phyloP scores from a whole-genome alignment of 2,797 vertebrate genomes.

The Emys orbicularis region DNA sequence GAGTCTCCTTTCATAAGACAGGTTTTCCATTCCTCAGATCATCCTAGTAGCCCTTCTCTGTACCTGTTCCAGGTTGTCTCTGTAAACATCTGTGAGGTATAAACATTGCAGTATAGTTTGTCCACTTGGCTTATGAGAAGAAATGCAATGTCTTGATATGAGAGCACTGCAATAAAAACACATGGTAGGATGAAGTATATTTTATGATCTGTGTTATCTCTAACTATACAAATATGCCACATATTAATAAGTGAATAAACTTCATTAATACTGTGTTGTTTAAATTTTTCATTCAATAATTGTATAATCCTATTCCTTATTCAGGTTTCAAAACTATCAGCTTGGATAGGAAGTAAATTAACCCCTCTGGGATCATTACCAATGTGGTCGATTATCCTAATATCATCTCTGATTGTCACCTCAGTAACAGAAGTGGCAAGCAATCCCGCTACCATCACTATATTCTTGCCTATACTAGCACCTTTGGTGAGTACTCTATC shows the following conservation, averaged over 20 bases:
- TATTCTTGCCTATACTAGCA: conserved; percentile 92
- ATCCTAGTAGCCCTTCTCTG: too few relatives aligned
- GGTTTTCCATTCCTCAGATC: too few relatives aligned
- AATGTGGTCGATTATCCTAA: conserved; percentile 82
- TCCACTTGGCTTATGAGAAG: too few relatives aligned
- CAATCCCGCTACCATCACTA: conserved; percentile 92
- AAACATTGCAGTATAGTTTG: not conserved
- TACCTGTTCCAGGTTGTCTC: not conserved
- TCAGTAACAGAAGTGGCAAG: conserved; percentile 93
- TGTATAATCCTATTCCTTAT: conserved; percentile 10
- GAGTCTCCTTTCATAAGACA: too few relatives aligned
- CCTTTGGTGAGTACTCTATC: conserved; percentile 86
- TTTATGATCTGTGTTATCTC: not conserved
- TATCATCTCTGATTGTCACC: conserved; percentile 91
- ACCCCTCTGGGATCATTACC: conserved; percentile 89
- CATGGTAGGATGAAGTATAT: not conserved
- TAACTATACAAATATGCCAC: not conserved
- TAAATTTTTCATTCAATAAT: not conserved
- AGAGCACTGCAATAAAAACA: not conserved
- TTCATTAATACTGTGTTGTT: not conserved
- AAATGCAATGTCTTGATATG: not conserved
- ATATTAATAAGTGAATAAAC: not conserved
- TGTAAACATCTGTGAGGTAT: not conserved
- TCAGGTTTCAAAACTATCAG: conserved; percentile 90
- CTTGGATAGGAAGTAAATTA: conserved; percentile 90